Evolutionary conservation across 35 echinoderm and acorn worm genomes (phyloP).

Genomic region (Ptychodera flava): DNA sequence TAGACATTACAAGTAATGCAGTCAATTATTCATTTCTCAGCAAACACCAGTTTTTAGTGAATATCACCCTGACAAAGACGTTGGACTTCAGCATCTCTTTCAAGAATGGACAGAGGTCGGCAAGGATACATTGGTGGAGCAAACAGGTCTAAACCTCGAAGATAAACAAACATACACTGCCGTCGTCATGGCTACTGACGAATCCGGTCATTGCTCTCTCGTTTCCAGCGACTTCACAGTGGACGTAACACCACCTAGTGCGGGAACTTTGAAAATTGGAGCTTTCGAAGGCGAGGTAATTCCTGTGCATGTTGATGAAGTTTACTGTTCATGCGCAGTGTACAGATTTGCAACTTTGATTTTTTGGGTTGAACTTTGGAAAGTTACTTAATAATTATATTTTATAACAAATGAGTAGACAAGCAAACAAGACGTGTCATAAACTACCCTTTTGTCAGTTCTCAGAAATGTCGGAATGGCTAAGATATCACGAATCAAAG

Average conservation of each 20-base stretch:
- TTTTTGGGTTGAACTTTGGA: neutral
- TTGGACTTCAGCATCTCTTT: neutral
- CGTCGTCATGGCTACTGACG: no score
- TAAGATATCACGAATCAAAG: no score
- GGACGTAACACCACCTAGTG: slow-evolving; percentile 22
- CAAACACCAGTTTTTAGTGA: no score
- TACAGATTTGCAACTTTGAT: no score
- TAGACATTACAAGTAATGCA: no score
- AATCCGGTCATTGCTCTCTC: no score
- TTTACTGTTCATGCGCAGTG: neutral
- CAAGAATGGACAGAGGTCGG: neutral
- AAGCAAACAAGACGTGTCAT: neutral
- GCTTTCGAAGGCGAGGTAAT: slow-evolving; percentile 22
- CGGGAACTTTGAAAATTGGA: slow-evolving; percentile 18
- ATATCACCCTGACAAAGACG: no score
- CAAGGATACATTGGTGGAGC: slow-evolving; percentile 21
- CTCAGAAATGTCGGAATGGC: no score
- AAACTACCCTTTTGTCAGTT: neutral
- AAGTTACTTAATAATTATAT: neutral
- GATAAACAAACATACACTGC: slow-evolving; percentile 9
- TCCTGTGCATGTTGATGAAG: neutral
- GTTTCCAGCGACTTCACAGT: slow-evolving; percentile 15
- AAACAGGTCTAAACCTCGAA: slow-evolving; percentile 10
- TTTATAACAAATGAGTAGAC: neutral
- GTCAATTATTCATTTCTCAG: no score